These are phyloP conservation scores for Amphilophus citrinellus DNA, from an alignment of 2,113 vertebrate genomes.

Conservation along the genomic window DNA sequence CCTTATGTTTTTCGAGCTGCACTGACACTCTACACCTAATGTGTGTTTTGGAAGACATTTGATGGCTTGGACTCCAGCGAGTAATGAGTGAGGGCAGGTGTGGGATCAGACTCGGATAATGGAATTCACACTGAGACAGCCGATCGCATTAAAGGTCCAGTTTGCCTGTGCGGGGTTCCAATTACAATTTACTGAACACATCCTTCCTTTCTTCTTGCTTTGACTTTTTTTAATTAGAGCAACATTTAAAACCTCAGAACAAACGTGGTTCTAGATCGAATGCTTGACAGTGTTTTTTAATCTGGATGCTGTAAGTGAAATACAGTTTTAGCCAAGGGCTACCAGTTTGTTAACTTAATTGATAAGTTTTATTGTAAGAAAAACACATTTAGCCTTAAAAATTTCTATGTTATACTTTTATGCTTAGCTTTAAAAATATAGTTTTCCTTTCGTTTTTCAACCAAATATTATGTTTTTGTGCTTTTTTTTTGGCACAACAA, in stretches of 20 bases:
- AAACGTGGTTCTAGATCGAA: too few relatives aligned
- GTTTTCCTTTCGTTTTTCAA: background rate
- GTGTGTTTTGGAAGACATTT: background rate
- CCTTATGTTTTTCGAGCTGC: background rate
- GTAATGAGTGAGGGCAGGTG: background rate
- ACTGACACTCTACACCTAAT: background rate
- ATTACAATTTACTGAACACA: constrained; percentile 16
- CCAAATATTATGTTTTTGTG: background rate
- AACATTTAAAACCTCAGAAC: background rate
- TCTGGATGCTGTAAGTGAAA: background rate
- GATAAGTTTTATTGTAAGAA: too few relatives aligned
- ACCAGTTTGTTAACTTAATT: background rate
- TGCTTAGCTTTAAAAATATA: background rate
- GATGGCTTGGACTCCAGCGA: background rate
- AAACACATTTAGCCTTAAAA: too few relatives aligned
- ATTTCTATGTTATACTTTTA: background rate
- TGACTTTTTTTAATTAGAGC: background rate
- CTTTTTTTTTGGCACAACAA: background rate
- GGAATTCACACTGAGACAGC: constrained; percentile 58
- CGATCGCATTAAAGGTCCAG: constrained; percentile 70
- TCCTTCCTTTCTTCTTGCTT: background rate
- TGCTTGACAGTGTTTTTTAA: background rate
- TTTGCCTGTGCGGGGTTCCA: background rate
- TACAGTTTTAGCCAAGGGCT: background rate
- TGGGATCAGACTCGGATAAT: constrained; percentile 59